Evolutionary conservation across 2,888 invertebrate genomes (phyloP).

Genomic region (Therioaphis trifolii): DNA sequence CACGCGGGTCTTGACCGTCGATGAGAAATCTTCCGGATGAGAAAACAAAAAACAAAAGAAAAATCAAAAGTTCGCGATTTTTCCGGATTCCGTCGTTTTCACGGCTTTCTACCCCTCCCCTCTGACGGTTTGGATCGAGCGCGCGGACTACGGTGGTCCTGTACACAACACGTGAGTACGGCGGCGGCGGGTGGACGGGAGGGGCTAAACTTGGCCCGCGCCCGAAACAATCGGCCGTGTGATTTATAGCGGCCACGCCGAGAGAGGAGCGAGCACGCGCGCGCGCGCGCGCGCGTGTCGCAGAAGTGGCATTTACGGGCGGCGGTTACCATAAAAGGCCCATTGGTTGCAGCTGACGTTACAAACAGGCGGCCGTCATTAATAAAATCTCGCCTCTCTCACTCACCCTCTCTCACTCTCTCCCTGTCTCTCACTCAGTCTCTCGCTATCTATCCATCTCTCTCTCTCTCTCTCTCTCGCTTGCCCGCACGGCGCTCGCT

Average conservation of each 20-base stretch:
- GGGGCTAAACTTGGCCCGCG: background rate
- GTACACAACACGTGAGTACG: background rate
- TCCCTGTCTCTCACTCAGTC: too few species aligned
- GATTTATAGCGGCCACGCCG: slow-evolving; percentile 39
- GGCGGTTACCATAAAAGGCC: slow-evolving; percentile 59
- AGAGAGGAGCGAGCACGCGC: background rate
- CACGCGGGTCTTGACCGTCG: too few species aligned
- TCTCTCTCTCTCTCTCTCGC: background rate
- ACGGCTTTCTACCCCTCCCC: too few species aligned
- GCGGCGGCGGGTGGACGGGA: background rate
- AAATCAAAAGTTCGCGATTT: too few species aligned
- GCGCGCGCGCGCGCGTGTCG: slow-evolving; percentile 36
- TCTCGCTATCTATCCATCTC: too few species aligned
- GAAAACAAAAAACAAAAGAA: too few species aligned
- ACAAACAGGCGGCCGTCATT: slow-evolving; percentile 60
- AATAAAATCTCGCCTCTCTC: slow-evolving; percentile 47
- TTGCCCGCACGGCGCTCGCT: too few species aligned
- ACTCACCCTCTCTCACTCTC: background rate
- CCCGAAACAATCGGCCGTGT: slow-evolving; percentile 52
- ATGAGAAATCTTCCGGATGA: too few species aligned
- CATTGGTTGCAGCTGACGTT: slow-evolving; percentile 63
- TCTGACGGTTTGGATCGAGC: too few species aligned
- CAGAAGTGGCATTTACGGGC: slow-evolving; percentile 59
- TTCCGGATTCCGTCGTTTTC: too few species aligned
- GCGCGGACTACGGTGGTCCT: background rate